A percentile compares a stretch with the other conserved stretches of the same genome.
phyloP scores from a whole-genome alignment of 2,888 invertebrate species.

The Diarsia rubi region DNA sequence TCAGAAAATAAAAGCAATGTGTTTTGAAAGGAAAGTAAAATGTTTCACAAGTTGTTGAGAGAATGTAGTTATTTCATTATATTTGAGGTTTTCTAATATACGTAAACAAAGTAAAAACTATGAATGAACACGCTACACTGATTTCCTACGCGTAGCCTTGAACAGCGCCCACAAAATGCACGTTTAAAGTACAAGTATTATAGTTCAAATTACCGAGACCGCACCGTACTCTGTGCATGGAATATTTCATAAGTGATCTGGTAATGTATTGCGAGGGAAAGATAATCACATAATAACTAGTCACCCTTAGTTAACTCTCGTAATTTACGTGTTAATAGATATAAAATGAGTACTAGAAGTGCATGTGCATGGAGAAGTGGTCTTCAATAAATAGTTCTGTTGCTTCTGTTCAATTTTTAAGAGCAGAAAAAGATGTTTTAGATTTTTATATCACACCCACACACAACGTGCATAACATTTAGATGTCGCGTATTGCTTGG shows the following conservation, averaged over 20 bases:
- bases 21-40: slow-evolving; percentile 1
- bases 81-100: neutral
- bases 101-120: slow-evolving; percentile 4
- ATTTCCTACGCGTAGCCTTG: slow-evolving; percentile 18
- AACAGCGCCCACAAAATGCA: slow-evolving; percentile 16
- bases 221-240: slow-evolving; percentile 1
- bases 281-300: slow-evolving; percentile 13
- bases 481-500: neutral
- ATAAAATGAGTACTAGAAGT: neutral
- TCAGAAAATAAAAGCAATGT: neutral
- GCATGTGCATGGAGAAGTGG: neutral
- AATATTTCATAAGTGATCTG: slow-evolving; percentile 21
- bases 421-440: no score
- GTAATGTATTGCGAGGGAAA: slow-evolving; percentile 6
- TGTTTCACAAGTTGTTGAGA: neutral
- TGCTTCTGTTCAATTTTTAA: no score
- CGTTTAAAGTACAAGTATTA: slow-evolving; percentile 7
- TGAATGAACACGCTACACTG: slow-evolving; percentile 12
- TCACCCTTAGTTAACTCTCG: slow-evolving; percentile 13
- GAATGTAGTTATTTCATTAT: neutral
- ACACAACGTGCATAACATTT: neutral
- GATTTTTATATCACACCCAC: no score
- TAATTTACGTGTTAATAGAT: slow-evolving; percentile 16
- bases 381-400: neutral
- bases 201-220: slow-evolving; percentile 19